A percentile compares a stretch with the other conserved stretches of the same genome.
These are phyloP conservation scores for Carposina sasakii DNA, from an alignment of 1,140 invertebrate genomes.

Conservation along the genomic window DNA sequence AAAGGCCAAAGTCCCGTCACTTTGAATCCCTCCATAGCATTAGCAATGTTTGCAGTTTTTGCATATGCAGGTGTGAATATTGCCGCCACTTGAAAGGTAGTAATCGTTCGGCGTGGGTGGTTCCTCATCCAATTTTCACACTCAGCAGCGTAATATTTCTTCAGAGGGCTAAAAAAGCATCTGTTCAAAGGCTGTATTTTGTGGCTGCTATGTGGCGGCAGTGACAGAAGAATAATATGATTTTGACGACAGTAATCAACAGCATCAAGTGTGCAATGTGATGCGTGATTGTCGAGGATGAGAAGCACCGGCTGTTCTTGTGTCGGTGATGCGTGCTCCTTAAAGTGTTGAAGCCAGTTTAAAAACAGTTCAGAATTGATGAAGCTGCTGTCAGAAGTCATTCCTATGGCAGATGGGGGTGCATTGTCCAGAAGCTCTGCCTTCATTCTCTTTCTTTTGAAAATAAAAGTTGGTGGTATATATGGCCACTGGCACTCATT, in stretches of 20 bases:
- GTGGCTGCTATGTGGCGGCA: constrained; percentile 18
- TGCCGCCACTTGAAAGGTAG: too few relatives aligned
- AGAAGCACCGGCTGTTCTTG: constrained; percentile 20
- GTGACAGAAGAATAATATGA: constrained; percentile 30
- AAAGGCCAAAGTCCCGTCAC: too few relatives aligned
- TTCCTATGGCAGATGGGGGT: constrained; percentile 15
- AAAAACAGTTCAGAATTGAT: constrained; percentile 20
- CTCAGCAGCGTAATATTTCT: constrained; percentile 25
- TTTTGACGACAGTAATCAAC: constrained; percentile 25
- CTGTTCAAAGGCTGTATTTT: constrained; percentile 48
- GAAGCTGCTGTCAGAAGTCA: constrained; percentile 19
- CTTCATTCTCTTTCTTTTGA: constrained; percentile 34
- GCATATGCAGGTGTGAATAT: too few relatives aligned
- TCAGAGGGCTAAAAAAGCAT: constrained; percentile 40
- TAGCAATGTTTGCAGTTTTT: too few relatives aligned
- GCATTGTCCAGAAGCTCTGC: neutral
- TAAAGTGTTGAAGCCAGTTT: constrained; percentile 22
- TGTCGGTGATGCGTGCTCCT: constrained; percentile 10
- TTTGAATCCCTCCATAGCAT: too few relatives aligned
- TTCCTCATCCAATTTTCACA: constrained; percentile 6
- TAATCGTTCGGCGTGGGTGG: too few relatives aligned
- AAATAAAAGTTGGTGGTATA: constrained; percentile 40
- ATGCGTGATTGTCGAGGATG: constrained; percentile 8
- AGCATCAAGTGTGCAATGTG: constrained; percentile 19
- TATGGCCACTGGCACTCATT: constrained; percentile 29